A percentile compares a stretch with the other conserved stretches of the same genome.
phyloP scores from a whole-genome alignment of 2,888 invertebrate species.

The Cheilosia urbana region DNA sequence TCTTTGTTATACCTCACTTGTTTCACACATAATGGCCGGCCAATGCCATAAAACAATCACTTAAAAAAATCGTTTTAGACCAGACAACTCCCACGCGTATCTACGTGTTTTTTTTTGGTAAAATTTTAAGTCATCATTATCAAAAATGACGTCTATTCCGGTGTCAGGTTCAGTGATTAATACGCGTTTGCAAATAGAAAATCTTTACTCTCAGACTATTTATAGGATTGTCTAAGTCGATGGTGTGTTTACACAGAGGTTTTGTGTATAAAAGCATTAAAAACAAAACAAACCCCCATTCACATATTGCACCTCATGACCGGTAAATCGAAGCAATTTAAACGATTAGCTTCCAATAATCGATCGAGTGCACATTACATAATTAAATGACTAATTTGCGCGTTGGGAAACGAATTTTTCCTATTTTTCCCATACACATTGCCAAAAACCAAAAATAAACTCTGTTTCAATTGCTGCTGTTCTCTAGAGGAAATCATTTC shows the following conservation, averaged over 20 bases:
- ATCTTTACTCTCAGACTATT: too few relatives aligned
- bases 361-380: neutral
- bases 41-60: too few relatives aligned
- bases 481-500: constrained; percentile 6
- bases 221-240: too few relatives aligned
- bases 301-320: neutral
- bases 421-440: neutral
- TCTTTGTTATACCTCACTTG: too few relatives aligned
- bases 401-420: neutral
- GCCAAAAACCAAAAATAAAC: constrained; percentile 3
- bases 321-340: neutral
- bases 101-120: too few relatives aligned
- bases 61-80: too few relatives aligned
- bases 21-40: too few relatives aligned
- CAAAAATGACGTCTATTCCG: too few relatives aligned
- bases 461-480: neutral
- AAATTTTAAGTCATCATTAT: too few relatives aligned
- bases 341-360: neutral
- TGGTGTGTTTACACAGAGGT: neutral
- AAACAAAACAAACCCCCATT: neutral
- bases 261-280: neutral
- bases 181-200: too few relatives aligned
- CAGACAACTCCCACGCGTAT: too few relatives aligned
- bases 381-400: constrained; percentile 3
- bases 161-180: too few relatives aligned